These are phyloP conservation scores for Athetis lepigone DNA, from an alignment of 2,888 invertebrate species.

Conservation along the genomic window DNA sequence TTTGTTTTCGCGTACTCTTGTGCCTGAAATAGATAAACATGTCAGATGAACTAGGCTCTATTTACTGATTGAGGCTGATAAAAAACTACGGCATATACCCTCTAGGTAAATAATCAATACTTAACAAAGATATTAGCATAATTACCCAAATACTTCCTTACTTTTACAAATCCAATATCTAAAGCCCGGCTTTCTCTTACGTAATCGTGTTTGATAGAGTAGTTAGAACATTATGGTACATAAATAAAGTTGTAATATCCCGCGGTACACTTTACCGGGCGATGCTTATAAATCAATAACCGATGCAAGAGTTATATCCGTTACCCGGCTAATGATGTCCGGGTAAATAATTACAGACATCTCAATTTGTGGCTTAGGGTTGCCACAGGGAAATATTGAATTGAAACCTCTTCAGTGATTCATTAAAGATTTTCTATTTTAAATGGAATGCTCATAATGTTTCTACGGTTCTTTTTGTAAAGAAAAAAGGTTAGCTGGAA, in stretches of 20 bases:
- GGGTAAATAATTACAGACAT: slow-evolving; percentile 78
- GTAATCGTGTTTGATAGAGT: slow-evolving; percentile 39
- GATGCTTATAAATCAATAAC: slow-evolving; percentile 67
- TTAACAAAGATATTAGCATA: slow-evolving; percentile 2
- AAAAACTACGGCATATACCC: too few relatives aligned
- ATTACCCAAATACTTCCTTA: neutral
- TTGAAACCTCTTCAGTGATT: neutral
- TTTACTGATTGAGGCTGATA: too few relatives aligned
- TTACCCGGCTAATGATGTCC: slow-evolving; percentile 71
- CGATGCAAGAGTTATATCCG: slow-evolving; percentile 62
- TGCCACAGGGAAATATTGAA: slow-evolving; percentile 29
- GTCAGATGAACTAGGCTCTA: too few relatives aligned
- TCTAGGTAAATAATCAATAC: too few relatives aligned
- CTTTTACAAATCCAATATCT: neutral
- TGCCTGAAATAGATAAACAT: too few relatives aligned
- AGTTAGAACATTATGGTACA: slow-evolving; percentile 31
- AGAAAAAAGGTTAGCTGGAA: too few relatives aligned
- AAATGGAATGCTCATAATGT: too few relatives aligned
- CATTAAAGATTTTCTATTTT: neutral
- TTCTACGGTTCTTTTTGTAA: neutral
- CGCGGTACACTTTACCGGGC: slow-evolving; percentile 43
- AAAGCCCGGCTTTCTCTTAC: slow-evolving; percentile 2
- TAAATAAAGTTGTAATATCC: slow-evolving; percentile 38
- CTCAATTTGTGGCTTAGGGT: slow-evolving; percentile 75
- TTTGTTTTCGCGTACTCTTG: too few relatives aligned